Base-by-base conservation (phyloP, 2,888 invertebrate species). In the Drosophila buzzatii region DNA sequence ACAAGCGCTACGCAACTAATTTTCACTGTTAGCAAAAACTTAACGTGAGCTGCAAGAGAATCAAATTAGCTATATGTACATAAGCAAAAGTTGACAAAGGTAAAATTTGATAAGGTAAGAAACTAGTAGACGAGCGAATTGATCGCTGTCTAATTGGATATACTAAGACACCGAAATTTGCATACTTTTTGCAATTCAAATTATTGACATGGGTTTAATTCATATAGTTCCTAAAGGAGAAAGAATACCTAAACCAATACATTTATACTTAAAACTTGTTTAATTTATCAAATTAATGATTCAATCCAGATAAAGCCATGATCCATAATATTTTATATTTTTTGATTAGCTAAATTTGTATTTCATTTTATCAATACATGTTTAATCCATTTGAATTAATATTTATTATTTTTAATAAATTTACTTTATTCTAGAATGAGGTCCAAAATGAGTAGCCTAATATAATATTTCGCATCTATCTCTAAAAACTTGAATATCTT, bases 41-140 rank as follows among this genome's bases (percentile, higher is more conserved):
- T 52, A 52, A 65, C 52, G 68, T 65, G 57, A 60, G 74, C 87
- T 87, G 87, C 31, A 86, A 85, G 49, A 84, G 57, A 84, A 71
- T 73, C 27, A 53, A 66, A 57, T 86, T 79, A 86, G 72, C 79
- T 52, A 45, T 58, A 27, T 61, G 41, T 44, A 41, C 27, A 45
- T 6, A 49, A 41, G 27, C 31, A n/a, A 47, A 42, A 16, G 18
- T 41, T 16, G n/a, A 3, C 23, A 53, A n/a, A 23, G n/a, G 5
- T 27, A 27, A 5, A 27, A 27, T 5, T 27, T n/a, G 49, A 10
- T n/a, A 9, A 53, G 39, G 23, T 39, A 53, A 51, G 2, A 35
- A n/a, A 12, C 20, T 12, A 20, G 18, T 14, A 3, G 3, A 8
- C 12, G 12, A 20, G 14, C 35, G 27, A 52, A 14, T 20, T 20